Conservation (phyloP, 2,888 invertebrate genomes). For the Cordilura impudica region DNA sequence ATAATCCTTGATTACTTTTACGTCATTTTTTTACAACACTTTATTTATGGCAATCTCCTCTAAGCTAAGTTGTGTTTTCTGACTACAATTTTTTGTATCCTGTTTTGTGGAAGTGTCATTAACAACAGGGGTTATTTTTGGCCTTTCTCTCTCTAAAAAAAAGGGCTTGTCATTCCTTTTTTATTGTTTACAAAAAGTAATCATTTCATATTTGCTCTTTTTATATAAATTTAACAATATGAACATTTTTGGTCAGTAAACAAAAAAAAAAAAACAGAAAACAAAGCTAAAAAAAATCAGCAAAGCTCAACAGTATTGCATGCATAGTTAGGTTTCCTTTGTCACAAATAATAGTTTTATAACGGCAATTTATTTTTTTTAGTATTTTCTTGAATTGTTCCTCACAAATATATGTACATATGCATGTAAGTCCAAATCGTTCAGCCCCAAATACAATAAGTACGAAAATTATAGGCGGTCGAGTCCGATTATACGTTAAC, state of each 20-base stretch:
- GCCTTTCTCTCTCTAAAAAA: constrained; percentile 23
- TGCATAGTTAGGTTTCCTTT: constrained; percentile 51
- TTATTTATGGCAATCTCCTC: constrained; percentile 10
- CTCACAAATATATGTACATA: neutral
- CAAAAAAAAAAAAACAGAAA: constrained; percentile 14
- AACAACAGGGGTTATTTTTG: constrained; percentile 11
- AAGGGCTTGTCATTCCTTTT: constrained; percentile 9
- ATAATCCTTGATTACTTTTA: constrained; percentile 38
- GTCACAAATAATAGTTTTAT: constrained; percentile 57
- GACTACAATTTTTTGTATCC: neutral
- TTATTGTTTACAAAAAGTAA: constrained; percentile 36
- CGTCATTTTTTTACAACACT: constrained; percentile 66
- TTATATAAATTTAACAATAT: constrained; percentile 9
- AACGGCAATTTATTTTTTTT: constrained; percentile 55
- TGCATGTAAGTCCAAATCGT: neutral
- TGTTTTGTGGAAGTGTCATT: constrained; percentile 58
- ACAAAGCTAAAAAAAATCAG: constrained; percentile 17
- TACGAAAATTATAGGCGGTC: no score
- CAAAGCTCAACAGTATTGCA: constrained; percentile 8
- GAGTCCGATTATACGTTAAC: no score
- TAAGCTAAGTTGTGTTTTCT: neutral
- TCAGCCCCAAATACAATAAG: constrained; percentile 29
- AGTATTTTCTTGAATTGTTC: constrained; percentile 25
- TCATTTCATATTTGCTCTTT: constrained; percentile 31
- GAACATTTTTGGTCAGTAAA: constrained; percentile 19